These are phyloP conservation scores for Lutjanus argentimaculatus DNA, from an alignment of 2,797 vertebrate genomes.

Conservation along the genomic window DNA sequence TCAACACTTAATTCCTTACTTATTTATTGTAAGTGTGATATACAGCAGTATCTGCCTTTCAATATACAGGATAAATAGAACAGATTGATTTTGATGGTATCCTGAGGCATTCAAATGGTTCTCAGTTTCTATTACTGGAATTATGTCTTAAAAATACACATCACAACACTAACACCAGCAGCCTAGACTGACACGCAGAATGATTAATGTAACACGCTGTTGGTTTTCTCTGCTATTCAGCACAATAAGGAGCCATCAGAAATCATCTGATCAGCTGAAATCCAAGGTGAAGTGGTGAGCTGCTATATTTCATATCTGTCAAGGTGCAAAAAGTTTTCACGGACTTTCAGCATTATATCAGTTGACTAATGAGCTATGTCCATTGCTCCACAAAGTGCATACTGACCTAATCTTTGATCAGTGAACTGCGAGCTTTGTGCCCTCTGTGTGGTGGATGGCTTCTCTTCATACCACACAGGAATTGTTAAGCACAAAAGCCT, in stretches of 20 bases:
- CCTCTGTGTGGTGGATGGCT: background rate
- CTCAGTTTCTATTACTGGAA: background rate
- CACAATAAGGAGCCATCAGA: background rate
- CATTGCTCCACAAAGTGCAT: background rate
- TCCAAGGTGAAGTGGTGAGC: background rate
- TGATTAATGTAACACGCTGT: background rate
- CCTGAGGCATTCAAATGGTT: background rate
- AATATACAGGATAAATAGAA: background rate
- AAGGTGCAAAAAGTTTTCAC: slow-evolving; percentile 8
- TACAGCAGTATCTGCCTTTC: background rate
- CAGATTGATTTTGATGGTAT: background rate
- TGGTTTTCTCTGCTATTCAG: slow-evolving; percentile 12
- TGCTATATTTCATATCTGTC: slow-evolving; percentile 24
- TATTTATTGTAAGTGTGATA: background rate
- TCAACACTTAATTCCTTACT: background rate
- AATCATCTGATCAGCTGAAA: background rate
- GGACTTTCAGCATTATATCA: background rate
- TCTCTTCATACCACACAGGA: background rate
- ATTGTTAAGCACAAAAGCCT: background rate
- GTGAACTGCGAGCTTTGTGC: background rate
- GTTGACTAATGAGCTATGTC: slow-evolving; percentile 18
- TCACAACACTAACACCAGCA: background rate
- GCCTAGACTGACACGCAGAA: background rate
- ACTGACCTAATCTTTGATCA: slow-evolving; percentile 24
- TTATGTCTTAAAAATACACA: slow-evolving; percentile 2